Evolutionary conservation across 2,797 vertebrate genomes (phyloP), one percentile per base, ranked within the genome.

Genomic region (Karalla daura): DNA sequence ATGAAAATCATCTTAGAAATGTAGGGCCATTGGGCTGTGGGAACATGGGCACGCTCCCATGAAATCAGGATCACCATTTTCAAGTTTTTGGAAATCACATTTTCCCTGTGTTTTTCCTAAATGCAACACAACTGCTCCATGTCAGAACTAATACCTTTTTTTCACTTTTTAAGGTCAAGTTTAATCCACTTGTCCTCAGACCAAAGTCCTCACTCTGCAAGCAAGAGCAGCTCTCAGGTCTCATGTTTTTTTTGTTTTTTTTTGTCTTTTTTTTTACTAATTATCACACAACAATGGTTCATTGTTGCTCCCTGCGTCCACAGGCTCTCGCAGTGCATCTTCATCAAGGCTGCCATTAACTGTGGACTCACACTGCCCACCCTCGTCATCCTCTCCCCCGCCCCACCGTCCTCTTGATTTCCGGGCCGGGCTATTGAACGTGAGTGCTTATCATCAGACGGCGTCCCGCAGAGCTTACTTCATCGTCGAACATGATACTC

Each of bases 401-500:
- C 63, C 56, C 49, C 21, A 40, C 24, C 33, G 33, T 39, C 54
- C 18, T 54, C 24, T 20, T 46, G 13, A 55, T 44, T 61, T 72
- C 58, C 62, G 39, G 75, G 39, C 69, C 68, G 54, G 5, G 63
- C 60, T 49, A 28, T 33, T 46, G 33, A 74, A 54, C 14, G 5
- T 27, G 45, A 52, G n/a, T n/a, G 41, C 45, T 25, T 52, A 61
- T 70, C 70, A 56, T 54, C 35, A 60, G 62, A 64, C 28, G 11
- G 44, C 33, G n/a, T n/a, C 65, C 3, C 69, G 47, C 65, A 33
- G 63, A 53, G 58, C 37, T 63, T 11, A 32, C 30, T 70, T 35
- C 30, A 73, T 72, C 64, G 62, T 33, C 32, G 55, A 63, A 56
- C 70, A 50, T 40, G 9, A 63, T 49, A 46, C 70, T 49, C 11